phyloP scores from a whole-genome alignment of 2,113 vertebrate genomes.

The Zonotrichia leucophrys region DNA sequence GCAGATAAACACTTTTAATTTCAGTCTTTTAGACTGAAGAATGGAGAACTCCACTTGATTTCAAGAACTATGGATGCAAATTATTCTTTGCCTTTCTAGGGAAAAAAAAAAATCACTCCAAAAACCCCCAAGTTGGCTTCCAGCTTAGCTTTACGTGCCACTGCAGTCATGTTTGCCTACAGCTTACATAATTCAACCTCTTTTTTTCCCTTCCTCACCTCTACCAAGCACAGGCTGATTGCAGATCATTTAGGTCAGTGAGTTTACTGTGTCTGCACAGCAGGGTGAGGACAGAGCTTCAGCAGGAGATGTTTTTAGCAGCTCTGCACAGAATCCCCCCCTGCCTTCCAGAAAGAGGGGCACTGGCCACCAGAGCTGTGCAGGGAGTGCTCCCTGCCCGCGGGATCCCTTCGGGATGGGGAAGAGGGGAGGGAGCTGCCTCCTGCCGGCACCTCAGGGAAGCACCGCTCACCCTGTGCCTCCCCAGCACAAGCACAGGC shows the following conservation, averaged over 20 bases:
- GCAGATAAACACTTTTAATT: background rate
- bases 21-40: background rate
- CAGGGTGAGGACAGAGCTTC: background rate
- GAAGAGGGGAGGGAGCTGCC: background rate
- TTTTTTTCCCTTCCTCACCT: background rate
- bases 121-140: background rate
- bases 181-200: rapidly evolving
- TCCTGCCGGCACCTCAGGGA: background rate
- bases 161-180: background rate
- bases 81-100: background rate
- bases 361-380: background rate
- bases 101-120: rapidly evolving
- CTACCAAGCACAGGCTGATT: background rate
- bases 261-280: background rate
- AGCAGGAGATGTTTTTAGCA: background rate
- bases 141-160: background rate
- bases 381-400: background rate
- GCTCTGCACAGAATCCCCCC: background rate
- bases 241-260: background rate
- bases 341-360: background rate
- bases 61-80: background rate
- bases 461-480: background rate
- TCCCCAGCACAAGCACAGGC: background rate
- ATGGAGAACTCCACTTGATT: background rate
- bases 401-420: rapidly evolving